Conservation (phyloP, 1,140 invertebrate genomes). For the Bombus pyrosoma region DNA sequence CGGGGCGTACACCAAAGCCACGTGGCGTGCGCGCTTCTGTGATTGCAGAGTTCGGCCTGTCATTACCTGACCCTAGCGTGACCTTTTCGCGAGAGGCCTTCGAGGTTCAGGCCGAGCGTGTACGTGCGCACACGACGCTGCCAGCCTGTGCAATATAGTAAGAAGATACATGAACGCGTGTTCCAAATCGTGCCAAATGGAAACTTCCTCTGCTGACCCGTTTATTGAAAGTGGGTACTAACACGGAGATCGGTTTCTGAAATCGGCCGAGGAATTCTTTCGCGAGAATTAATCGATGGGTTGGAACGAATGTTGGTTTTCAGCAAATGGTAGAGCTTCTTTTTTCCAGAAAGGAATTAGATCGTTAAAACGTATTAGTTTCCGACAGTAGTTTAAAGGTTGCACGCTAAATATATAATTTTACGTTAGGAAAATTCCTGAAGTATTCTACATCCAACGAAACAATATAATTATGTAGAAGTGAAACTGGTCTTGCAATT, state of each 20-base stretch:
- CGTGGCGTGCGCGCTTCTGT: slow-evolving; percentile 80
- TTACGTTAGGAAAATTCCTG: not conserved
- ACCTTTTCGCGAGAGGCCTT: slow-evolving; percentile 76
- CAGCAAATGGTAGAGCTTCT: too few species aligned
- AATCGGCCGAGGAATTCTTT: not conserved
- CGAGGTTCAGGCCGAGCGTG: slow-evolving; percentile 58
- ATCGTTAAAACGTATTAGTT: not conserved
- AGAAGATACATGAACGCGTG: slow-evolving; percentile 64
- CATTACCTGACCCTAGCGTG: slow-evolving; percentile 78
- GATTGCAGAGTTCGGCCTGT: slow-evolving; percentile 80
- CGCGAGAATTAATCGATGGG: not conserved
- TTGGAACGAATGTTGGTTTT: too few species aligned
- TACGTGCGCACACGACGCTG: slow-evolving; percentile 34
- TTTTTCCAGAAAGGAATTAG: not conserved
- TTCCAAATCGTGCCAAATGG: slow-evolving; percentile 61
- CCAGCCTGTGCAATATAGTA: slow-evolving; percentile 22
- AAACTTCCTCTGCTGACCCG: not conserved
- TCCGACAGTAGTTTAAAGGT: not conserved
- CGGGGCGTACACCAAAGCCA: slow-evolving; percentile 72
- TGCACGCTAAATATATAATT: not conserved
- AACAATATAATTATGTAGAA: not conserved
- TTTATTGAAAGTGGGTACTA: not conserved
- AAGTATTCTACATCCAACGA: not conserved
- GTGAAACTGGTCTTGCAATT: not conserved
- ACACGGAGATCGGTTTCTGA: not conserved